Conservation (phyloP, 2,113 vertebrate species). For the Motacilla alba region DNA sequence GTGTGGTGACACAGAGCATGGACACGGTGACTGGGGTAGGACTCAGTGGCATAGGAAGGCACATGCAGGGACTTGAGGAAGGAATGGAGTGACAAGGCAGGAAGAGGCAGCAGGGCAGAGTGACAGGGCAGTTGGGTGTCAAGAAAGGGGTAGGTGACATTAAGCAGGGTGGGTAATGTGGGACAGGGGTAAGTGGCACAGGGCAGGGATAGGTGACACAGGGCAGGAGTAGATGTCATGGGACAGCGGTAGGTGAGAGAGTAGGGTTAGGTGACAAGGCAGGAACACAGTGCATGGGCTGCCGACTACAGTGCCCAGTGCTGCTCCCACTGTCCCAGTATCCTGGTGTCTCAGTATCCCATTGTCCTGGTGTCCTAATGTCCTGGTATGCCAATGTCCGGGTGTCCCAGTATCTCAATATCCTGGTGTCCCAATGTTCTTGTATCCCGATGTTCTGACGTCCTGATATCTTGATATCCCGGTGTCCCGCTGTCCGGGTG, state of each 20-base stretch:
- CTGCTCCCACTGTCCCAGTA: neutral
- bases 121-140: neutral
- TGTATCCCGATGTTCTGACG: neutral
- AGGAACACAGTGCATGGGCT: rapidly evolving
- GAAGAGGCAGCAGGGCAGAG: neutral
- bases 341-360: rapidly evolving
- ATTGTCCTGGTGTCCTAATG: neutral
- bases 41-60: neutral
- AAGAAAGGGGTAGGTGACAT: neutral
- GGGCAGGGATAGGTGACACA: neutral
- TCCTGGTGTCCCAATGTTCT: too few species aligned
- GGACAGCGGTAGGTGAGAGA: neutral
- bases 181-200: rapidly evolving
- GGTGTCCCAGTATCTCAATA: rapidly evolving
- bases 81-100: neutral
- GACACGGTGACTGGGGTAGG: rapidly evolving
- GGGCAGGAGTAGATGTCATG: neutral
- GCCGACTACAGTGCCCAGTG: neutral
- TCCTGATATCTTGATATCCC: rapidly evolving
- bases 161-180: neutral
- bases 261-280: too few species aligned
- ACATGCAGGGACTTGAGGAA: neutral
- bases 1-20: neutral
- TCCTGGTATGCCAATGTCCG: neutral
- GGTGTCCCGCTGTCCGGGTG: rapidly evolving